Evolutionary conservation across 2,888 invertebrate genomes (phyloP), one percentile per base, ranked within the genome.

Genomic region (Fabriciana adippe): DNA sequence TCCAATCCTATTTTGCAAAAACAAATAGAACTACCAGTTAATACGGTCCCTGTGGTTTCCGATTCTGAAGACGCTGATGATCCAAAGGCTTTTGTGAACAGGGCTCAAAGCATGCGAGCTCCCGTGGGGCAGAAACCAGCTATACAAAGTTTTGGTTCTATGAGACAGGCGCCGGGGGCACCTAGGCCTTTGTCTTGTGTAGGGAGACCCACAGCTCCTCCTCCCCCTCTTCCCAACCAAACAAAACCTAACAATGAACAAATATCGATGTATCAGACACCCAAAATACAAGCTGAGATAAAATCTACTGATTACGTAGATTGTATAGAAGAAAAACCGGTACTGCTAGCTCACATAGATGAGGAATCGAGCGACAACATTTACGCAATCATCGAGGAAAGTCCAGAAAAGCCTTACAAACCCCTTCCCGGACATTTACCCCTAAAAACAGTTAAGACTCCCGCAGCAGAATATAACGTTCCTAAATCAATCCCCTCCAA

Each of bases 361-460:
- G 95, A 95, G 76, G 94, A 93, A 76, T 94, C 94, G 0, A 84
- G 92, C 15, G 97, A 97, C 79, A 97, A 97, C 78, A 97, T 97
- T 72, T 97, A 97, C 81, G 97, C 97, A 0, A 96, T 97, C 0
- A 97, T 97, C 61, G 97, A 97, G 79, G 97, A 97, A 81, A 94
- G 94, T 48, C 95, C 96, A 0, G 92, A 94, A 1, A 92, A 84
- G 62, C 80, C 81, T 56, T 86, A 87, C 0, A 90, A 90, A 72
- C 87, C 88, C 0, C 78, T 89, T 18, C 91, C 89, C 0, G 82
- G 81, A 1, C 88, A 90, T 0, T 88, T 93, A 2, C 79, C 82
- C 3, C 85, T 83, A 0, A 75, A 79, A 0, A 76, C 79, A 15
- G 83, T 87, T 0, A 87, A 93, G 64, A 77, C 88, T 0, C 93